phyloP scores from a whole-genome alignment of 2,113 vertebrate species.

The Oreamnos americanus region DNA sequence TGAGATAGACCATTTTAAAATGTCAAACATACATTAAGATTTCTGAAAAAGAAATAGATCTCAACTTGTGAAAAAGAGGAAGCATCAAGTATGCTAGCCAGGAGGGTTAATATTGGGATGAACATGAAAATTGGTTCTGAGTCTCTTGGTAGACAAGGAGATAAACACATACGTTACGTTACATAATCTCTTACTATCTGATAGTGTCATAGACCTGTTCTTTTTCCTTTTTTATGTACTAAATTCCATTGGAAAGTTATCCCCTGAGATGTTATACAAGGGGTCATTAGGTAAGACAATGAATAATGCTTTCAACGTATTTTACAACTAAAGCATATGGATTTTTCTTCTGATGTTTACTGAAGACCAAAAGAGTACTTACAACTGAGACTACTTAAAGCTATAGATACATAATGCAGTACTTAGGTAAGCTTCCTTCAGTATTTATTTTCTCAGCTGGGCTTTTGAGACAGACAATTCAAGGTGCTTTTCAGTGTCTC shows the following conservation, averaged over 20 bases:
- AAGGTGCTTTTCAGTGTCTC: neutral
- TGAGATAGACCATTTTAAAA: neutral
- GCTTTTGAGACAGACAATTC: neutral
- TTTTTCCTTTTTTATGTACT: slow-evolving; percentile 1
- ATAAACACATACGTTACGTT: neutral
- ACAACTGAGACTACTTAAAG: neutral
- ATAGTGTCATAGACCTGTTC: neutral
- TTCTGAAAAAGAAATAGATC: neutral
- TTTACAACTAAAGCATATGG: neutral
- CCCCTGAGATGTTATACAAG: neutral
- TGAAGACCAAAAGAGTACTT: neutral
- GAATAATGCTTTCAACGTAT: neutral
- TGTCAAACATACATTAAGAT: neutral
- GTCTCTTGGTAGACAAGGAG: neutral
- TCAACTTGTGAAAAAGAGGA: neutral
- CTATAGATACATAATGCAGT: neutral
- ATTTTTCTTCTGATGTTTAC: slow-evolving; percentile 18
- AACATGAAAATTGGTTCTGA: neutral
- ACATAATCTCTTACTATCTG: neutral
- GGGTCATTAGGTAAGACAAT: neutral
- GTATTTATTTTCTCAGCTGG: neutral
- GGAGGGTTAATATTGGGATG: neutral
- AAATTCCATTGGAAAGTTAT: slow-evolving; percentile 18
- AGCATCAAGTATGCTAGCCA: neutral
- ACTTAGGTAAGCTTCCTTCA: neutral